A percentile compares a stretch with the other conserved stretches of the same genome.
phyloP scores from a whole-genome alignment of 2,113 vertebrate genomes.

The Jacana jacana region DNA sequence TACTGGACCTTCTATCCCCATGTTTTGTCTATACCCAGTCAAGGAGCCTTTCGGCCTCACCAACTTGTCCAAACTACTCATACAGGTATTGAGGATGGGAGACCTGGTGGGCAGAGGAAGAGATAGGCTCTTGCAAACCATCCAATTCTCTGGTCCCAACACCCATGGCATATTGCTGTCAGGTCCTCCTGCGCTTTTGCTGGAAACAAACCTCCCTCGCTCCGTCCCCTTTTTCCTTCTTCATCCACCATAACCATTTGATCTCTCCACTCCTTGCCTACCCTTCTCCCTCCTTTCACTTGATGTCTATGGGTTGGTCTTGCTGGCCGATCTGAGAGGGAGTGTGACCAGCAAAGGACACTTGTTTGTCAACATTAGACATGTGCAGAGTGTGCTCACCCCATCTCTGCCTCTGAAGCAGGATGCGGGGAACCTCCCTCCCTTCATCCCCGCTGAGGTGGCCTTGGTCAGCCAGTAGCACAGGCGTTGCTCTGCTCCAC shows the following conservation, averaged over 20 bases:
- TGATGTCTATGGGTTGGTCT: neutral
- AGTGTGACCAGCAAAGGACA: neutral
- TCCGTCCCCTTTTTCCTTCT: neutral
- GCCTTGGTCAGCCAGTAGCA: neutral
- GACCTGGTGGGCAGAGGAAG: neutral
- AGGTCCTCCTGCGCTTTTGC: neutral
- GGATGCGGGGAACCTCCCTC: neutral
- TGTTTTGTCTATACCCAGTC: neutral
- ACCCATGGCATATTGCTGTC: neutral
- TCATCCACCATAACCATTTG: neutral
- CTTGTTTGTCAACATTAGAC: neutral
- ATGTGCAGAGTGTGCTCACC: neutral
- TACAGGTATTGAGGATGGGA: neutral
- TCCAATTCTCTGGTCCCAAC: neutral
- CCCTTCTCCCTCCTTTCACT: neutral
- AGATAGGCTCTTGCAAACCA: neutral
- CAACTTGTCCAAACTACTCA: neutral
- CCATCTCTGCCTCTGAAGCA: fast-evolving
- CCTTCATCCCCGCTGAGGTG: neutral
- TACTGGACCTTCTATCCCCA: too few species aligned
- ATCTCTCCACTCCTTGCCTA: neutral
- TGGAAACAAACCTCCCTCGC: neutral
- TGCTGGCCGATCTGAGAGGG: neutral
- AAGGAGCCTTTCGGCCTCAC: neutral
- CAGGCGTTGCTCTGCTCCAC: fast-evolving